phyloP scores from a whole-genome alignment of 2,113 vertebrate species.

The Malurus alboscapulatus region DNA sequence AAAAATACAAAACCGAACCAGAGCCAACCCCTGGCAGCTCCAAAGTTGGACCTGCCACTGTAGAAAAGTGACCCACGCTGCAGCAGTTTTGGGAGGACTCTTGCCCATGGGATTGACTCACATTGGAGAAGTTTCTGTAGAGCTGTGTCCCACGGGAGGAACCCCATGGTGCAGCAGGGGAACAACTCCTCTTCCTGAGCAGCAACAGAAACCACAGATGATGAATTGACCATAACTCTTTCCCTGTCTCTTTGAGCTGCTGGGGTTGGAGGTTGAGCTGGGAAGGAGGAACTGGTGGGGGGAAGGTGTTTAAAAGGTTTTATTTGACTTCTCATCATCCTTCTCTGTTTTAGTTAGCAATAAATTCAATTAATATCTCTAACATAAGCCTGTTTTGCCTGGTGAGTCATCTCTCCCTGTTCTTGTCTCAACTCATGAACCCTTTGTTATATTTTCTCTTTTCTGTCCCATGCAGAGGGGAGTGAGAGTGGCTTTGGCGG shows the following conservation, averaged over 20 bases:
- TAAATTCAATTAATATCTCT: not conserved
- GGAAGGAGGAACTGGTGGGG: not conserved
- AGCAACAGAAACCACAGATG: not conserved
- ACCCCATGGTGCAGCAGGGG: not conserved
- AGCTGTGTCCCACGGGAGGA: not conserved
- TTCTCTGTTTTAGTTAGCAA: not conserved
- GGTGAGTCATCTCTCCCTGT: rapidly evolving
- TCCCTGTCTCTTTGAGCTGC: rapidly evolving
- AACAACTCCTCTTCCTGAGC: not conserved
- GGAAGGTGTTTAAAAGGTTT: not conserved
- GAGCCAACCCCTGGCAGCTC: not conserved
- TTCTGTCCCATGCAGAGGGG: not conserved
- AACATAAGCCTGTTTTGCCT: not conserved
- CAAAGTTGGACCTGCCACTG: not conserved
- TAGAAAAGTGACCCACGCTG: not conserved
- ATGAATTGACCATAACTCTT: not conserved
- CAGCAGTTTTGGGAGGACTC: not conserved
- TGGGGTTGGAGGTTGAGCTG: not conserved
- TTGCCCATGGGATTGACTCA: not conserved
- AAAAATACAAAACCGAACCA: not conserved
- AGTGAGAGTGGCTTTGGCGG: not conserved
- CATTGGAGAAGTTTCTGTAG: not conserved
- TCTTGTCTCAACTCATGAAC: not conserved
- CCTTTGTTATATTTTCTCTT: not conserved
- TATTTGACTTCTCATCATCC: not conserved